Conservation (phyloP, 2,797 vertebrate genomes). For the Oophaga sylvatica region DNA sequence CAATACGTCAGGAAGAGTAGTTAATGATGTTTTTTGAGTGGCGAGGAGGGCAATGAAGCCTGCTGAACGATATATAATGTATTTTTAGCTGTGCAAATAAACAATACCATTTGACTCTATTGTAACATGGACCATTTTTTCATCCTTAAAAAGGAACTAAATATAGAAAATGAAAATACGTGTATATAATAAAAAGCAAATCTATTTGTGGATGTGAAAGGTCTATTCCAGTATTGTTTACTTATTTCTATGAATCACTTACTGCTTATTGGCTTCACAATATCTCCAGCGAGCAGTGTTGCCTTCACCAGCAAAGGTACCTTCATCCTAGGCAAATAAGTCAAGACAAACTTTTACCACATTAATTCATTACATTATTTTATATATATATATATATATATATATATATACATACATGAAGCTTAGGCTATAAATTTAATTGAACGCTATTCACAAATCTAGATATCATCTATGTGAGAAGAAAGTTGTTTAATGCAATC, state of each 20-base stretch:
- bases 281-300: neutral
- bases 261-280: neutral
- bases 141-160: slow-evolving; percentile 8
- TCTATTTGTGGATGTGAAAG: slow-evolving; percentile 21
- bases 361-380: too few relatives aligned
- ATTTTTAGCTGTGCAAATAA: slow-evolving; percentile 40
- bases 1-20: slow-evolving; percentile 41
- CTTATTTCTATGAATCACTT: neutral
- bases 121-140: slow-evolving; percentile 24
- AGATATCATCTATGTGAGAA: too few relatives aligned
- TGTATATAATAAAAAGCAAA: slow-evolving; percentile 5
- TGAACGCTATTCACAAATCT: too few relatives aligned
- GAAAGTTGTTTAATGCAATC: too few relatives aligned
- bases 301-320: neutral
- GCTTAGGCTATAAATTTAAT: too few relatives aligned
- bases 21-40: slow-evolving; percentile 35
- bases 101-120: slow-evolving; percentile 28
- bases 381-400: too few relatives aligned
- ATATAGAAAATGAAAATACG: slow-evolving; percentile 45
- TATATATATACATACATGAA: too few relatives aligned
- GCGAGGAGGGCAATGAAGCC: neutral
- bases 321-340: neutral
- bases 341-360: too few relatives aligned
- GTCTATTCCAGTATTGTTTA: neutral
- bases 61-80: neutral